These are phyloP conservation scores for Hypomecis punctinalis DNA, from an alignment of 2,888 invertebrate genomes.

Conservation along the genomic window DNA sequence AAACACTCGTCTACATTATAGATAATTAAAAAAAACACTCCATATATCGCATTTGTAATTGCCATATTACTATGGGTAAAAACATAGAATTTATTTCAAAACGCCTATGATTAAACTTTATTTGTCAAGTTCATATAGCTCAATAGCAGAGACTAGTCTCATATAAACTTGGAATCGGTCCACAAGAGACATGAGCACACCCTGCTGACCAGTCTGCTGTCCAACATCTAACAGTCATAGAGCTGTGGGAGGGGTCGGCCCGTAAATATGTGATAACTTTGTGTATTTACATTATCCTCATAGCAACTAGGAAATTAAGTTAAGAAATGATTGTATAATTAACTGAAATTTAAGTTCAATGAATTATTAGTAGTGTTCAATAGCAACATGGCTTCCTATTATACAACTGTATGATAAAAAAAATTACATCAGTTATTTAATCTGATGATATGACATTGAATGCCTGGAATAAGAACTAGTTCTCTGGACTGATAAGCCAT, in stretches of 20 bases:
- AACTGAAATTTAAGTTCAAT: neutral
- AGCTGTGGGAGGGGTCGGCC: conserved; percentile 57
- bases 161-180: conserved; percentile 11
- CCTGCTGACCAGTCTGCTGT: conserved; percentile 6
- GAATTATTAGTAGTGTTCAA: neutral
- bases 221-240: conserved; percentile 51
- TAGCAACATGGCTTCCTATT: neutral
- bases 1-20: no score
- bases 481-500: no score
- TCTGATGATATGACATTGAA: neutral
- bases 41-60: no score
- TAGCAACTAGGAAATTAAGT: neutral
- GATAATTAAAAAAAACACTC: no score
- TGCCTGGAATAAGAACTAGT: no score
- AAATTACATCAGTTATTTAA: neutral
- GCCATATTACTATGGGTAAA: no score
- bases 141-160: conserved; percentile 6
- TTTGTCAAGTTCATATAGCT: neutral
- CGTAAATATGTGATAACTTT: conserved; percentile 19
- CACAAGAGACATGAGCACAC: neutral
- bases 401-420: neutral
- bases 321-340: neutral
- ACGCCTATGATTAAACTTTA: no score
- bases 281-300: conserved; percentile 9
- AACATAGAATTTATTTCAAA: no score